phyloP scores from a whole-genome alignment of 2,888 invertebrate genomes.

The Pinctada fucata region DNA sequence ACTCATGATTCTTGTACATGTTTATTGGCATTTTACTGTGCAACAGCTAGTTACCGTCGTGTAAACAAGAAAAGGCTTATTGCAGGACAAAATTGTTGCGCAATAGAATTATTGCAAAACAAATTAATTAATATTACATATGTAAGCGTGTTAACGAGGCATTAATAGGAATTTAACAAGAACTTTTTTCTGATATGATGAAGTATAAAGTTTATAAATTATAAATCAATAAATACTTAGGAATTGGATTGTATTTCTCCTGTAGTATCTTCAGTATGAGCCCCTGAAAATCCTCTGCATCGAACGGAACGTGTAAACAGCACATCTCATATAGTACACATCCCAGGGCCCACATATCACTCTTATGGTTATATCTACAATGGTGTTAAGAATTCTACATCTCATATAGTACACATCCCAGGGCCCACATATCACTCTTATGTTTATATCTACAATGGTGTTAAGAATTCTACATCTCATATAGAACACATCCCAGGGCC shows the following conservation, averaged over 20 bases:
- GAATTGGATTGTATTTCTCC: constrained; percentile 62
- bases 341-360: constrained; percentile 73
- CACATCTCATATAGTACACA: constrained; percentile 72
- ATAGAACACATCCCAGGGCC: neutral
- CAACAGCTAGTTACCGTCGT: no score
- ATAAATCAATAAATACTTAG: constrained; percentile 51
- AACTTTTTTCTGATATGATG: no score
- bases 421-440: constrained; percentile 70
- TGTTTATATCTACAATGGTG: neutral
- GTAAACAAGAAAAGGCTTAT: no score
- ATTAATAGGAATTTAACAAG: no score
- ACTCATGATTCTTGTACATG: no score
- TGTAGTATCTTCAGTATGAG: constrained; percentile 62
- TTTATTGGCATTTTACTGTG: no score
- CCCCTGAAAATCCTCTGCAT: constrained; percentile 58
- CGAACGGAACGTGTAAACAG: constrained; percentile 65
- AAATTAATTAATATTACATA: no score
- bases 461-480: neutral
- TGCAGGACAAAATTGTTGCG: no score
- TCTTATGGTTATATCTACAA: constrained; percentile 66
- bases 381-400: constrained; percentile 2
- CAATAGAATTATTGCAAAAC: no score
- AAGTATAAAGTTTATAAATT: no score
- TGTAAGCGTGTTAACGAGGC: no score
- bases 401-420: constrained; percentile 47